These are phyloP conservation scores for Cotesia chilonis DNA, from an alignment of 1,140 invertebrate species.

Conservation along the genomic window DNA sequence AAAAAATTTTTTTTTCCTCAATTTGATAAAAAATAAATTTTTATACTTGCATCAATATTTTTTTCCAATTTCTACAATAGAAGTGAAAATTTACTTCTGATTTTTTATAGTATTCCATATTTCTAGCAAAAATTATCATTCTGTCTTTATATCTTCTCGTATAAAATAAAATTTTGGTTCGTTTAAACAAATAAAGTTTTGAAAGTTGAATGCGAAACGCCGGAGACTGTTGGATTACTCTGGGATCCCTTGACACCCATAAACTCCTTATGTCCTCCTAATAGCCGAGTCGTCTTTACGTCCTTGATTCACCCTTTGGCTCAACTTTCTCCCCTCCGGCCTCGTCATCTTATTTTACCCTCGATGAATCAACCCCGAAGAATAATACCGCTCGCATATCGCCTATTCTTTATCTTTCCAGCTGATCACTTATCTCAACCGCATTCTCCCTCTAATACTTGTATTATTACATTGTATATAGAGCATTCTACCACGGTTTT, in stretches of 20 bases:
- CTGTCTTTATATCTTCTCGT: too few relatives aligned
- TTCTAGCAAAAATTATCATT: too few relatives aligned
- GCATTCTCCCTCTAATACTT: too few relatives aligned
- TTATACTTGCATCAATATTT: too few relatives aligned
- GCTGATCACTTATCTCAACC: too few relatives aligned
- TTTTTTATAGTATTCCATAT: too few relatives aligned
- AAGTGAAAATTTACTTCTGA: too few relatives aligned
- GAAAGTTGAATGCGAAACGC: constrained; percentile 24
- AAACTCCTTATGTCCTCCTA: constrained; percentile 30
- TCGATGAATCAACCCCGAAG: background rate
- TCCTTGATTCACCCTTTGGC: background rate
- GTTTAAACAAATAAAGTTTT: constrained; percentile 23
- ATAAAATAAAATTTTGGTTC: background rate
- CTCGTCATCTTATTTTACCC: background rate
- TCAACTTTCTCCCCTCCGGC: background rate
- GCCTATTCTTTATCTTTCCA: constrained; percentile 20
- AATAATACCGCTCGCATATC: background rate
- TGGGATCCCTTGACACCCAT: constrained; percentile 25
- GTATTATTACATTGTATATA: too few relatives aligned
- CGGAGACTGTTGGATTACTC: background rate
- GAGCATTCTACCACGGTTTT: too few relatives aligned
- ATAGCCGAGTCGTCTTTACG: constrained; percentile 26
- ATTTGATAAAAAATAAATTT: too few relatives aligned
- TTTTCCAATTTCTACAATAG: too few relatives aligned
- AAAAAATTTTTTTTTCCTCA: too few relatives aligned